A percentile compares a stretch with the other conserved stretches of the same genome.
These are phyloP conservation scores for Tringa solitaria DNA, from an alignment of 2,113 vertebrate species.

Conservation along the genomic window DNA sequence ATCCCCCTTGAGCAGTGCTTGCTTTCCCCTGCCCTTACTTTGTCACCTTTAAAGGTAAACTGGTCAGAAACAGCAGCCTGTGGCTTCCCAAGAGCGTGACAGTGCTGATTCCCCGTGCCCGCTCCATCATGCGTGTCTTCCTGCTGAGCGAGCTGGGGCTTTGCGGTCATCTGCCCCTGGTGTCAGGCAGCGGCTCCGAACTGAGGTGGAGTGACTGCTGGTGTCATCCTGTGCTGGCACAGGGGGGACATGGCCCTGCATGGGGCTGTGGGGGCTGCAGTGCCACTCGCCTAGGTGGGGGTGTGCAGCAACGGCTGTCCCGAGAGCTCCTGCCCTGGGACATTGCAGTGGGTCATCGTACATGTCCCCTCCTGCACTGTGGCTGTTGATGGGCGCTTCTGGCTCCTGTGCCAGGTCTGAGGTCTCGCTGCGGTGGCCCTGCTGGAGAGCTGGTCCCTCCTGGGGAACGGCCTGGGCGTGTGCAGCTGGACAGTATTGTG, in stretches of 20 bases:
- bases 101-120: not conserved
- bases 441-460: rapidly evolving
- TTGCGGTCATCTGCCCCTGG: not conserved
- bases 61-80: not conserved
- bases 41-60: not conserved
- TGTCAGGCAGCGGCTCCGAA: not conserved
- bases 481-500: not conserved
- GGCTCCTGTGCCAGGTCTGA: not conserved
- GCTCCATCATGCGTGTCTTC: not conserved
- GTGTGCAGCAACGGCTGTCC: no score
- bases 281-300: no score
- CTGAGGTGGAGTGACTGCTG: not conserved
- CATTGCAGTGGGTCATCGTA: no score
- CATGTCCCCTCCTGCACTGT: rapidly evolving
- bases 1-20: not conserved
- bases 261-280: not conserved
- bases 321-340: not conserved
- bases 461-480: rapidly evolving
- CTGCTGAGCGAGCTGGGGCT: not conserved
- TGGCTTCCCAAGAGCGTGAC: rapidly evolving
- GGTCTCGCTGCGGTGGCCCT: not conserved
- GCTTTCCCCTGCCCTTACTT: not conserved
- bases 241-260: not conserved
- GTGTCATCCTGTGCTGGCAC: not conserved
- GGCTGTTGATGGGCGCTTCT: not conserved